Evolutionary conservation across 2,797 vertebrate genomes (phyloP).

Genomic region (Meda fulgida): DNA sequence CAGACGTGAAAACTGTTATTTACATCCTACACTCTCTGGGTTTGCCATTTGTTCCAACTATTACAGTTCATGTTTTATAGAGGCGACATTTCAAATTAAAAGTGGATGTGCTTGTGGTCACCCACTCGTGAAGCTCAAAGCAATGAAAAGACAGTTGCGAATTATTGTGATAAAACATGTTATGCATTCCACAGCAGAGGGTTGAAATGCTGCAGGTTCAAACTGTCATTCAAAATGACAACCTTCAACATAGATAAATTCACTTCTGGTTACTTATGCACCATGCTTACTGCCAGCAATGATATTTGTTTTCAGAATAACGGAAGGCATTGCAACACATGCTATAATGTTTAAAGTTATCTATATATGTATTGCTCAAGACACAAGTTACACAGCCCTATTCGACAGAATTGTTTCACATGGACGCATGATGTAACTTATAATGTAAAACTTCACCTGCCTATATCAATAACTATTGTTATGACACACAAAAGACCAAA

Average conservation of each 20-base stretch:
- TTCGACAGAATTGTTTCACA: not conserved
- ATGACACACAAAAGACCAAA: not conserved
- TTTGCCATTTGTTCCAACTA: conserved; percentile 43
- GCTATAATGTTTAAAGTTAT: not conserved
- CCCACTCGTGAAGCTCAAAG: not conserved
- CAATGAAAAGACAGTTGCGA: not conserved
- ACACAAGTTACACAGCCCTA: not conserved
- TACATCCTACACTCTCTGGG: not conserved
- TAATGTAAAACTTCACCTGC: not conserved
- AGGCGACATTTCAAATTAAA: conserved; percentile 10
- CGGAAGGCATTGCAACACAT: not conserved
- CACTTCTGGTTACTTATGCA: not conserved
- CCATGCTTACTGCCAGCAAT: not conserved
- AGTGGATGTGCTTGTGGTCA: not conserved
- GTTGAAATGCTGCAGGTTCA: not conserved
- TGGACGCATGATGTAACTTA: not conserved
- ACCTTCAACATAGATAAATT: not conserved
- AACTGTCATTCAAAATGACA: not conserved
- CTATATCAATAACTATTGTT: not conserved
- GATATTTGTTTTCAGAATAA: not conserved
- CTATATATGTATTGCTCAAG: not conserved
- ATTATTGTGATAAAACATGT: conserved; percentile 9
- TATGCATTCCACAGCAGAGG: conserved; percentile 4
- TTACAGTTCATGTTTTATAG: conserved; percentile 41
- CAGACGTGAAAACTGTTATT: conserved; percentile 20